Conservation (phyloP, 1,140 invertebrate genomes). For the Drosophila bocqueti region DNA sequence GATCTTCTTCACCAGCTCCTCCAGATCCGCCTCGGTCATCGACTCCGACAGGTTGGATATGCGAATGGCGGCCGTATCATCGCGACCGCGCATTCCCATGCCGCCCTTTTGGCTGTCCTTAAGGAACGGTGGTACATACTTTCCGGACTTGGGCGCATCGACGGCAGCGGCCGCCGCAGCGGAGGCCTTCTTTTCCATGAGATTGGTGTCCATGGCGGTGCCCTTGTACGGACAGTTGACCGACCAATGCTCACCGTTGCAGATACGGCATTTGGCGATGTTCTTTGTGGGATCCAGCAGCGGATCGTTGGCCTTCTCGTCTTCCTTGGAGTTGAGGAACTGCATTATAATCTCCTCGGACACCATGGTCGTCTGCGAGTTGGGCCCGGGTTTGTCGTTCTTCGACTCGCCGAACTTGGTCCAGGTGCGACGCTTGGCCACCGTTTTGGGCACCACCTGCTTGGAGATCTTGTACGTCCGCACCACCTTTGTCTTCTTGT, state of each 20-base stretch:
- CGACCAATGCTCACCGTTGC: constrained; percentile 98
- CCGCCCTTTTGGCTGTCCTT: constrained; percentile 93
- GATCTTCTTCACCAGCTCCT: constrained; percentile 94
- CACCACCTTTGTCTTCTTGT: constrained; percentile 94
- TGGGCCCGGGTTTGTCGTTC: constrained; percentile 96
- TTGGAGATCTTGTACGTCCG: constrained; percentile 97
- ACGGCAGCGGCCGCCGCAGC: constrained; percentile 74
- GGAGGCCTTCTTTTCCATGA: constrained; percentile 83
- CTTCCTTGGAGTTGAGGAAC: constrained; percentile 94
- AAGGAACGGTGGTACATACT: constrained; percentile 94
- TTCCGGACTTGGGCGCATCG: constrained; percentile 86
- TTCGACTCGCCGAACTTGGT: constrained; percentile 96
- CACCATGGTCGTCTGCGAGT: constrained; percentile 97
- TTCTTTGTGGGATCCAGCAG: constrained; percentile 85
- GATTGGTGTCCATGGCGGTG: constrained; percentile 89
- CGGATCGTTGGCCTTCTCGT: constrained; percentile 94
- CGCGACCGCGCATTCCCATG: constrained; percentile 88
- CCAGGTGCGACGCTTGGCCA: constrained; percentile 96
- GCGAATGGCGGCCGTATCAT: constrained; percentile 95
- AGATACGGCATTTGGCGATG: constrained; percentile 96
- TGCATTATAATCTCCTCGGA: constrained; percentile 99
- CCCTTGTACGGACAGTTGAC: constrained; percentile 98
- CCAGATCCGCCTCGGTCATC: constrained; percentile 96
- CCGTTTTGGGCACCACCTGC: constrained; percentile 95
- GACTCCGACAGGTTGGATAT: constrained; percentile 99